Evolutionary conservation across 2,888 invertebrate genomes (phyloP).

Genomic region (Isotomurus palustris): DNA sequence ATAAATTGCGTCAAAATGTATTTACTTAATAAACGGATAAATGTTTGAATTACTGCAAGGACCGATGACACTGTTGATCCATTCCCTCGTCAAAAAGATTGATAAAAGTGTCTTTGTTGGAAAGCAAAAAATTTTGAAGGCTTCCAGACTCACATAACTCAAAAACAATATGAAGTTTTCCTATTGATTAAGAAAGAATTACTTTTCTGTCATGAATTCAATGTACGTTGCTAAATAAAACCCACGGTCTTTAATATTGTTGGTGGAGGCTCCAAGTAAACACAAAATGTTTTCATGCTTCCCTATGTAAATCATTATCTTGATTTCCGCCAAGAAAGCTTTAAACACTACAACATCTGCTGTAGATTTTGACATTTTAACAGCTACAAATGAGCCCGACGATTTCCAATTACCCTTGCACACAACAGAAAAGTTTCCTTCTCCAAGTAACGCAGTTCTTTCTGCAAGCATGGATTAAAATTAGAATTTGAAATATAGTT

Average conservation of each 20-base stretch:
- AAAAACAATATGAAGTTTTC: conserved; percentile 22
- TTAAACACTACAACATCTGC: conserved; percentile 27
- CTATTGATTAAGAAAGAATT: conserved; percentile 7
- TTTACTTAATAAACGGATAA: no score
- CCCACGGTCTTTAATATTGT: conserved; percentile 17
- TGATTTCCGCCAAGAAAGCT: conserved; percentile 22
- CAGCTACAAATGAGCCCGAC: conserved; percentile 8
- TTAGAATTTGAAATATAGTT: no score
- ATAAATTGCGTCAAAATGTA: no score
- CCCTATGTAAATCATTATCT: conserved; percentile 30
- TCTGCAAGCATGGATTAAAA: conserved; percentile 15
- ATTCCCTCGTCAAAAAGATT: no score
- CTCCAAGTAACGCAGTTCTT: conserved; percentile 18
- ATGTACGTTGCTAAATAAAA: neutral
- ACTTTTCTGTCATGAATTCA: neutral
- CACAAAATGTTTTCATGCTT: conserved; percentile 17
- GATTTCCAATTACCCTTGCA: conserved; percentile 17
- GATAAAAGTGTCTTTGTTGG: conserved; percentile 6
- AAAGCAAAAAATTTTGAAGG: conserved; percentile 12
- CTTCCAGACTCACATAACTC: conserved; percentile 25
- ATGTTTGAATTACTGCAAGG: no score
- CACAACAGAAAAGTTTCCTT: conserved; percentile 26
- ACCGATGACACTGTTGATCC: no score
- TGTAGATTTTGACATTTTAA: conserved; percentile 21
- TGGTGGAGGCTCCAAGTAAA: conserved; percentile 20